These are phyloP conservation scores for Arothron firmamentum DNA, from an alignment of 2,113 vertebrate species.

Conservation along the genomic window DNA sequence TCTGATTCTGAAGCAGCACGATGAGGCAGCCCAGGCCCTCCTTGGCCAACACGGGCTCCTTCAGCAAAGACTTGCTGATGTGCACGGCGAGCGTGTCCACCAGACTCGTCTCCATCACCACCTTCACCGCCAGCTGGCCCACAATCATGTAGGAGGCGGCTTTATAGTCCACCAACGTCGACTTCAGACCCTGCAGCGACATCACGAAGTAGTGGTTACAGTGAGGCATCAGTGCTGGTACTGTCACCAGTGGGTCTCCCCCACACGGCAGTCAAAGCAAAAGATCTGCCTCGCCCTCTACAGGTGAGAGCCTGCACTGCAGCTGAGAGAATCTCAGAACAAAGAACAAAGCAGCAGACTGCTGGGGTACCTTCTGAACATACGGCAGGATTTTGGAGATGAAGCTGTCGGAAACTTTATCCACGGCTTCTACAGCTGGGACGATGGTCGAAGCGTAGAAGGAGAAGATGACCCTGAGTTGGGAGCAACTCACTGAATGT, in stretches of 20 bases:
- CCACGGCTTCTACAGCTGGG: constrained; percentile 77
- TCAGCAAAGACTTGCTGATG: constrained; percentile 79
- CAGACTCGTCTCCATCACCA: constrained; percentile 80
- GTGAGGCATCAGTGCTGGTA: too few species aligned
- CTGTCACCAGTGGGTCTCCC: too few species aligned
- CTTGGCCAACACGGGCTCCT: constrained; percentile 70
- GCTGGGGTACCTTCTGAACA: constrained; percentile 82
- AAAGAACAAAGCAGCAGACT: neutral
- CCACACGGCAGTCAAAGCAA: too few species aligned
- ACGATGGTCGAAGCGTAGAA: constrained; percentile 91
- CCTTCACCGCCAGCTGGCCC: constrained; percentile 87
- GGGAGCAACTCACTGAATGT: constrained; percentile 67
- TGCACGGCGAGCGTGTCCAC: constrained; percentile 80
- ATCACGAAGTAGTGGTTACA: too few species aligned
- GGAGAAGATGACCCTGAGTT: constrained; percentile 87
- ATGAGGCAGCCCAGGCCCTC: constrained; percentile 87
- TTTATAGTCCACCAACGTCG: constrained; percentile 84
- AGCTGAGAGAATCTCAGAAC: too few species aligned
- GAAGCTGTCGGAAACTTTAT: constrained; percentile 77
- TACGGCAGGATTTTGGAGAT: constrained; percentile 88
- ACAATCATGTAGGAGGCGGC: constrained; percentile 93
- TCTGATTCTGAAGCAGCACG: constrained; percentile 90
- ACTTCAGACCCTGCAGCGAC: constrained; percentile 84
- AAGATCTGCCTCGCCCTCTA: too few species aligned
- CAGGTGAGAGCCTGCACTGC: too few species aligned